Base-by-base conservation (phyloP, 2,888 invertebrate genomes). In the Panopea generosa region DNA sequence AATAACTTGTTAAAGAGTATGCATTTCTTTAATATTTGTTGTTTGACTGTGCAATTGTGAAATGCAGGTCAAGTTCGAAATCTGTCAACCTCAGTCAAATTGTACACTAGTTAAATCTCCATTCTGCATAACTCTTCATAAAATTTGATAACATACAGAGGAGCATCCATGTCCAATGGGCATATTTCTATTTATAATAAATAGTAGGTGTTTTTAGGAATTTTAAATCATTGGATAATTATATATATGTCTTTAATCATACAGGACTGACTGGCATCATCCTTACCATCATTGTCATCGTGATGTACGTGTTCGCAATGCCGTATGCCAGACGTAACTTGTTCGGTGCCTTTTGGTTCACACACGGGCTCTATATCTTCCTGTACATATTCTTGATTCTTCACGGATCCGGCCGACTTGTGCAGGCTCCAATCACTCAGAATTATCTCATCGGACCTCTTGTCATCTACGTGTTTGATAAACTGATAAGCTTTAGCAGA, bases 281-380 rank as follows among this genome's bases (percentile, higher is more conserved):
- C 2, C 89, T 95, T 60, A 87, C 87, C 6, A 93, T 94, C 0
- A 81, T 94, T 45, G 90, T 94, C 26, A 92, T 93, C 69, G 84
- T 94, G 22, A 94, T 95, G 87, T 94, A 94, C 87, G 90, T 94
- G 20, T 95, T 95, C 89, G 94, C 95, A 1, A 91, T 94, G 38
- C 92, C 94, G 20, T 93, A 93, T 77, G 93, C 94, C 0, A 91
- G 95, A 40, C 91, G 93, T 56, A 92, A 93, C 79, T 91, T 94
- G 26, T 95, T 94, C 89, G 93, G 93, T 63, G 93, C 94, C 84
- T 95, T 95, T 90, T 95, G 95, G 94, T 90, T 93, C 40, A 94
- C 94, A 0, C 95, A 95, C 87, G 93, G 93, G 60, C 87, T 94
- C 29, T 95, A 95, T 90, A 94, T 94, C 2, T 11, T 95, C 49